These are phyloP conservation scores for Drosophila percnosoma DNA, from an alignment of 2,888 invertebrate genomes.

Conservation along the genomic window DNA sequence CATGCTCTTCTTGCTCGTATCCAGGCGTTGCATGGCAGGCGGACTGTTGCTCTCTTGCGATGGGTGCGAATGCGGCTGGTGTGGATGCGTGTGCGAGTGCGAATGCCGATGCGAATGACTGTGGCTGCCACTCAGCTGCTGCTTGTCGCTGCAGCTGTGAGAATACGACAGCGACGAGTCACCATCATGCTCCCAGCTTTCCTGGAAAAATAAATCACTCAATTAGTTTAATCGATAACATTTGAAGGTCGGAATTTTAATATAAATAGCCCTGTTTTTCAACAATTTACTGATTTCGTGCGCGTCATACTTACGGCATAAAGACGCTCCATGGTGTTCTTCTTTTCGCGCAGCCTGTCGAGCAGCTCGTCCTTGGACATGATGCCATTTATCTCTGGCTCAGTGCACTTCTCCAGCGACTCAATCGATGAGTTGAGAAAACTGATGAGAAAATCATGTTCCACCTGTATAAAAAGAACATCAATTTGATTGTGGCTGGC, in stretches of 20 bases:
- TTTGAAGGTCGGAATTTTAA: background rate
- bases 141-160: conserved; percentile 82
- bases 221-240: background rate
- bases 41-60: conserved; percentile 73
- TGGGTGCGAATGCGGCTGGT: conserved; percentile 58
- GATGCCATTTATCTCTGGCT: conserved; percentile 84
- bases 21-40: conserved; percentile 77
- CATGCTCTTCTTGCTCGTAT: conserved; percentile 84
- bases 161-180: conserved; percentile 83
- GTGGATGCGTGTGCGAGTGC: conserved; percentile 59
- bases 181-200: conserved; percentile 80
- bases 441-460: conserved; percentile 89
- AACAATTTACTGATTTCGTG: background rate
- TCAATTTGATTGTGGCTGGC: background rate
- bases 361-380: conserved; percentile 87
- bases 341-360: conserved; percentile 88
- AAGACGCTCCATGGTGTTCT: conserved; percentile 84
- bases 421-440: conserved; percentile 90
- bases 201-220: conserved; percentile 55
- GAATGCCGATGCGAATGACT: conserved; percentile 61
- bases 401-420: conserved; percentile 86
- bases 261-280: background rate
- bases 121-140: conserved; percentile 58
- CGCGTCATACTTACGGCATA: conserved; percentile 74
- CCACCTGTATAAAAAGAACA: conserved; percentile 85